A percentile compares a stretch with the other conserved stretches of the same genome.
phyloP scores from a whole-genome alignment of 1,140 invertebrate genomes.

The Papilio dardanus region DNA sequence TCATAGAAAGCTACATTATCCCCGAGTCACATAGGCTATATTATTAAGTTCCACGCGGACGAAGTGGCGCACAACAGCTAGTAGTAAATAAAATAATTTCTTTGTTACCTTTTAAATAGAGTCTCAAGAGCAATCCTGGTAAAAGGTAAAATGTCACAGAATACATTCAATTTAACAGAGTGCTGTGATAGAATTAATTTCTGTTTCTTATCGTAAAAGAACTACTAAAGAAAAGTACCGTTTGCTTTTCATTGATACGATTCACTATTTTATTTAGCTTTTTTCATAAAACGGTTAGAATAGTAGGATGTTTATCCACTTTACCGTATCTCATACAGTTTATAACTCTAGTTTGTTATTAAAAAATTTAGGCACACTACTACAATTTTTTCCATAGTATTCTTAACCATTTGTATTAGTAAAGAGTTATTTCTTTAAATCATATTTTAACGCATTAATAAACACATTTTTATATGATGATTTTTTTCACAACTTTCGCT shows the following conservation, averaged over 20 bases:
- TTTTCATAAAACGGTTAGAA: background rate
- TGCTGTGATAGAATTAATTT: slow-evolving; percentile 17
- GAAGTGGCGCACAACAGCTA: too few relatives aligned
- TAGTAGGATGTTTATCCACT: background rate
- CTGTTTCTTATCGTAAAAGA: slow-evolving; percentile 6
- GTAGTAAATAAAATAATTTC: background rate
- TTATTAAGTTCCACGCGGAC: too few relatives aligned
- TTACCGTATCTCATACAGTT: too few relatives aligned
- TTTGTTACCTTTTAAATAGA: background rate
- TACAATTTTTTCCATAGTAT: background rate
- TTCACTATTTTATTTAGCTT: background rate
- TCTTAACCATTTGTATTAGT: background rate
- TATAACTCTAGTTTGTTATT: too few relatives aligned
- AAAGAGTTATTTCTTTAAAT: too few relatives aligned
- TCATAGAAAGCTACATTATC: too few relatives aligned
- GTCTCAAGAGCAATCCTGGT: background rate
- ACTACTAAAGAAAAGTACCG: background rate
- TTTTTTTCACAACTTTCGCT: background rate
- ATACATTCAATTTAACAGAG: background rate
- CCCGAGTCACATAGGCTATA: too few relatives aligned
- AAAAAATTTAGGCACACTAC: background rate
- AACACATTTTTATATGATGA: background rate
- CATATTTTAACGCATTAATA: background rate
- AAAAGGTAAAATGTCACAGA: background rate
- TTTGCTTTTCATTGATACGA: background rate